Evolutionary conservation across 2,797 vertebrate genomes (phyloP), one percentile per base, ranked within the genome.

Genomic region (Pterois miles): DNA sequence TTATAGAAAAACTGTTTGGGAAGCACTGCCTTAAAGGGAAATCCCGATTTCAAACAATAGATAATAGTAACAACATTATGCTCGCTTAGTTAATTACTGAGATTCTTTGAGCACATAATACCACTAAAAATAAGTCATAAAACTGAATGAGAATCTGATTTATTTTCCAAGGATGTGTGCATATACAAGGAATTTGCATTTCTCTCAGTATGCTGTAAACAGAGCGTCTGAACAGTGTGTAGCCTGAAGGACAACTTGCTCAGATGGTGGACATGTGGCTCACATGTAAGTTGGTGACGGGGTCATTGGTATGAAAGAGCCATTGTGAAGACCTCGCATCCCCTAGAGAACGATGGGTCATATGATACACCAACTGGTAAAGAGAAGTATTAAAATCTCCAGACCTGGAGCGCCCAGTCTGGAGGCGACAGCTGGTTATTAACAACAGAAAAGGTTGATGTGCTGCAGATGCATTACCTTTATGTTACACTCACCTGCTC

Each of bases 281-380:
- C 50, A n/a, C 68, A 68, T 71, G 13, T 53, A 74, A 60, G 73
- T 71, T 43, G 25, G 31, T 33, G 54, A 59, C 20, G 60, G 8
- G 7, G 48, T 67, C 31, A 33, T 2, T 13, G 36, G 54, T 60
- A 73, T 88, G 66, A 88, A 82, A 76, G 74, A 40, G 46, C 65
- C 67, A 31, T 63, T 83, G 53, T 82, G 71, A 75, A 43, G 48
- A n/a, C 48, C 71, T 84, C 71, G 25, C 22, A 20, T 81, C 60
- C 72, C 76, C 54, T 3, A 64, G 46, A 53, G 67, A 80, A 48
- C 5, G 43, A 81, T 7, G 34, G 60, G 71, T 89, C 82, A 78
- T 57, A 57, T 83, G 83, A 86, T 69, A 58, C 43, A 18, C 16
- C 38, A 36, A 79, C 73, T 78, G 56, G 66, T 60, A 23, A 75